These are phyloP conservation scores for Catamblyrhynchus diadema DNA, from an alignment of 2,797 vertebrate genomes.

Conservation along the genomic window DNA sequence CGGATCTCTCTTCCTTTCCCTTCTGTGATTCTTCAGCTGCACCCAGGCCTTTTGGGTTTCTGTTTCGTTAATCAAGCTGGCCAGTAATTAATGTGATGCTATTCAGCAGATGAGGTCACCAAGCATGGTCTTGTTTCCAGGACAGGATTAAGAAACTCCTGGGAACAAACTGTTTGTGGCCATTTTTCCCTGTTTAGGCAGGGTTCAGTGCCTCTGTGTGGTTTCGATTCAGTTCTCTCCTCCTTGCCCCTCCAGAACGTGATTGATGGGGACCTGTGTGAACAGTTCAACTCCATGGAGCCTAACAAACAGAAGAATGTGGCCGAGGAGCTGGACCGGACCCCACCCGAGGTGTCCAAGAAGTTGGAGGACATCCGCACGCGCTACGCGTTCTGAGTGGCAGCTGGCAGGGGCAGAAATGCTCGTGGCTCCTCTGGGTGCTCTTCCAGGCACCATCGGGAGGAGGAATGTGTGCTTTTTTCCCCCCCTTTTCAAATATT, in stretches of 20 bases:
- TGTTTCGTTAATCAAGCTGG: neutral
- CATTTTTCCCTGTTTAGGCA: neutral
- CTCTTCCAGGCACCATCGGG: neutral
- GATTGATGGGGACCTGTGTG: slow-evolving; percentile 97
- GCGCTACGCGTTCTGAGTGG: slow-evolving; percentile 90
- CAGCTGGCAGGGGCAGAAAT: neutral
- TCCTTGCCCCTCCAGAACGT: slow-evolving; percentile 83
- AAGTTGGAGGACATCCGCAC: slow-evolving; percentile 98
- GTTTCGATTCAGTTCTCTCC: neutral
- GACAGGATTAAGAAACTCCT: slow-evolving; percentile 1
- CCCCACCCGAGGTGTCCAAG: slow-evolving; percentile 96
- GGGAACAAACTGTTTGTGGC: slow-evolving; percentile 10
- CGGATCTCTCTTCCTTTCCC: neutral
- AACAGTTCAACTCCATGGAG: slow-evolving; percentile 99
- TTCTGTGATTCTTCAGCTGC: neutral
- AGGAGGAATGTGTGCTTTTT: neutral
- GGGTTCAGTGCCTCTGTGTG: slow-evolving; percentile 1
- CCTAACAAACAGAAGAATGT: slow-evolving; percentile 98
- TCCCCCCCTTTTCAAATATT: neutral
- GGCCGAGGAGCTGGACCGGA: slow-evolving; percentile 93
- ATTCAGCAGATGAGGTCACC: slow-evolving; percentile 44
- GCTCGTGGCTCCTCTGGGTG: neutral
- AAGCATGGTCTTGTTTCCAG: neutral
- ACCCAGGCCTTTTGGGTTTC: neutral
- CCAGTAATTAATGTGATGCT: slow-evolving; percentile 27